Percentiles rank a stretch among this genome's conserved stretches.
Conservation (phyloP, 2,888 invertebrate species). For the Imbricaverruca yamaguchii region DNA sequence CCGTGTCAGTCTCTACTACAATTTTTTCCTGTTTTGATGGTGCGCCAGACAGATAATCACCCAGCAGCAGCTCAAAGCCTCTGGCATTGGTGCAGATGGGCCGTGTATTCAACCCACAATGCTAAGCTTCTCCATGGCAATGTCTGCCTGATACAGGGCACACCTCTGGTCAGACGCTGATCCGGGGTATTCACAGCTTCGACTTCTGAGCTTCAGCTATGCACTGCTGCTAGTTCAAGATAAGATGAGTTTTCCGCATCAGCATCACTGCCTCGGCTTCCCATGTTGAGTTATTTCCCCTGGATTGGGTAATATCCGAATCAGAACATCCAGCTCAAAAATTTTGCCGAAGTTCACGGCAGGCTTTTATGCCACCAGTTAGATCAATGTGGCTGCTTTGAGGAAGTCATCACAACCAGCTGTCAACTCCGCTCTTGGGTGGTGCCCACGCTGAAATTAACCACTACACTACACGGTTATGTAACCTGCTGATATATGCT, state of each 20-base stretch:
- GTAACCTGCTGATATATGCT: too few species aligned
- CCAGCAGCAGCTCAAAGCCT: slow-evolving; percentile 72
- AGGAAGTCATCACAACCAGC: too few species aligned
- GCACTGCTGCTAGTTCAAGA: slow-evolving; percentile 91
- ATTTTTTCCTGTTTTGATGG: slow-evolving; percentile 55
- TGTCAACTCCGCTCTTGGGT: too few species aligned
- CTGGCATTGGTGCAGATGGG: slow-evolving; percentile 65
- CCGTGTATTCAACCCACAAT: slow-evolving; percentile 81
- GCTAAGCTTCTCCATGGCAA: slow-evolving; percentile 81
- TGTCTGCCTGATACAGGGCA: slow-evolving; percentile 82
- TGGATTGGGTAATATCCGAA: too few species aligned
- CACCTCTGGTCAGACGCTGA: slow-evolving; percentile 64
- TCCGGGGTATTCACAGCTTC: slow-evolving; percentile 63
- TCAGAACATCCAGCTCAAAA: too few species aligned
- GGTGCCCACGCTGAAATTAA: too few species aligned
- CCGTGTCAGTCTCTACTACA: slow-evolving; percentile 65
- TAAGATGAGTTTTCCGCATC: slow-evolving; percentile 94
- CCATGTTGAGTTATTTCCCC: not conserved
- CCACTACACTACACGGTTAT: too few species aligned
- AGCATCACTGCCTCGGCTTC: slow-evolving; percentile 48
- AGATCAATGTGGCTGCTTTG: too few species aligned
- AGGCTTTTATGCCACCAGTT: too few species aligned
- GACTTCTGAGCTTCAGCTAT: slow-evolving; percentile 87
- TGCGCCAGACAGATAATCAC: slow-evolving; percentile 77
- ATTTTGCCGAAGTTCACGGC: too few species aligned